phyloP scores from a whole-genome alignment of 1,140 invertebrate genomes.

The Neuroterus valhalla region DNA sequence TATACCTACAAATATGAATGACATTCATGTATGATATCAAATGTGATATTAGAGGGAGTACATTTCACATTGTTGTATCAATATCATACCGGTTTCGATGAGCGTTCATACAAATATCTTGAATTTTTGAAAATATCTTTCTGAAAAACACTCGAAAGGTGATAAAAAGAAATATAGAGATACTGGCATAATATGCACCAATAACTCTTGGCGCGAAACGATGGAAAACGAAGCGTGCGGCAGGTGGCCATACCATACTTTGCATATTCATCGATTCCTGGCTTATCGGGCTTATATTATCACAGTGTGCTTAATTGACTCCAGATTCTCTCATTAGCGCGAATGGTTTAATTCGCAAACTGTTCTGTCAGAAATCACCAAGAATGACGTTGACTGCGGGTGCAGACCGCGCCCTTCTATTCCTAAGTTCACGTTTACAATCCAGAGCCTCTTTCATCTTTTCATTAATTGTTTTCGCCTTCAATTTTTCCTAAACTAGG shows the following conservation, averaged over 20 bases:
- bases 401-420: slow-evolving; percentile 11
- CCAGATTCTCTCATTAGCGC: slow-evolving; percentile 34
- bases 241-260: slow-evolving; percentile 43
- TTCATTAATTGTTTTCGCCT: neutral
- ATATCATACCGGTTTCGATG: too few species aligned
- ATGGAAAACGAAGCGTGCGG: slow-evolving; percentile 45
- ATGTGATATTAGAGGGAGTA: too few species aligned
- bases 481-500: too few species aligned
- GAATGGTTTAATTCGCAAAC: slow-evolving; percentile 37
- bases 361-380: neutral
- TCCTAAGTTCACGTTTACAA: slow-evolving; percentile 11
- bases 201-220: slow-evolving; percentile 38
- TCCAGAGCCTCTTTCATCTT: neutral
- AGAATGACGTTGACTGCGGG: neutral
- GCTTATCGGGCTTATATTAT: slow-evolving; percentile 40
- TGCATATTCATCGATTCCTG: slow-evolving; percentile 45
- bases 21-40: too few species aligned
- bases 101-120: neutral
- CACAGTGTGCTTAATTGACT: slow-evolving; percentile 37
- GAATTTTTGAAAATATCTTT: neutral
- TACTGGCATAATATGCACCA: neutral
- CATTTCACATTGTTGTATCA: too few species aligned
- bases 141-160: neutral
- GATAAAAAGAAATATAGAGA: slow-evolving; percentile 10
- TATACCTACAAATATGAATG: too few species aligned